Evolutionary conservation across 2,888 invertebrate genomes (phyloP), one percentile per base, ranked within the genome.

Genomic region (Diplolepis rosae): DNA sequence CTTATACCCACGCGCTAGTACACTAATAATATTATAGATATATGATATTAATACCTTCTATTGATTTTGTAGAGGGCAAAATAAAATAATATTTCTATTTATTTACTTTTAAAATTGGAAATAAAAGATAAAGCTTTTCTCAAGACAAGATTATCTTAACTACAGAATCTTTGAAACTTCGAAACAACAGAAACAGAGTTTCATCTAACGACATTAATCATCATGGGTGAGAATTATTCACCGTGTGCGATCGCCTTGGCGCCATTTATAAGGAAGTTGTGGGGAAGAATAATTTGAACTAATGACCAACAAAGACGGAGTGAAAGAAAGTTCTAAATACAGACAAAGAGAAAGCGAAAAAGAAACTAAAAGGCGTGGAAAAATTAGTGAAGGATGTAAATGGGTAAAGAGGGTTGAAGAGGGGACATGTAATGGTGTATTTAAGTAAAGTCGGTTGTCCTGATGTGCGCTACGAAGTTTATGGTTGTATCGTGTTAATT

Each of bases 401-500:
- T 4, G 2, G n/a, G 22, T 6, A 24, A 56, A 56, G 24, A 24
- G 35, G 35, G 32, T 56, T 5, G 18, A 18, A 48, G 9, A 3
- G 54, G 68, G 66, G 30, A 54, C 32, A 28, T n/a, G n/a, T 15
- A 42, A 30, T 32, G 68, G 30, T 66, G 69, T 73, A 66, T 75
- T 77, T 80, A 77, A 76, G 79, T 78, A 78, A 79, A 78, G 77
- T 73, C 77, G 77, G 76, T 78, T 80, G 80, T 50, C 48, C 28
- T 66, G 51, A 50, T 39, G 28, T 39, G 27, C 51, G 54, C 24
- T 24, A 15, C 45, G 11, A 67, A 68, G 75, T 73, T 68, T 69
- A 70, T 71, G 67, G 32, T 70, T 80, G 79, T 80, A 79, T 78
- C 77, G 80, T 73, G 78, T 82, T 82, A 82, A 82, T 83, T 81